Evolutionary conservation across 2,797 vertebrate species (phyloP).

Genomic region (Coccyzus lansbergi): DNA sequence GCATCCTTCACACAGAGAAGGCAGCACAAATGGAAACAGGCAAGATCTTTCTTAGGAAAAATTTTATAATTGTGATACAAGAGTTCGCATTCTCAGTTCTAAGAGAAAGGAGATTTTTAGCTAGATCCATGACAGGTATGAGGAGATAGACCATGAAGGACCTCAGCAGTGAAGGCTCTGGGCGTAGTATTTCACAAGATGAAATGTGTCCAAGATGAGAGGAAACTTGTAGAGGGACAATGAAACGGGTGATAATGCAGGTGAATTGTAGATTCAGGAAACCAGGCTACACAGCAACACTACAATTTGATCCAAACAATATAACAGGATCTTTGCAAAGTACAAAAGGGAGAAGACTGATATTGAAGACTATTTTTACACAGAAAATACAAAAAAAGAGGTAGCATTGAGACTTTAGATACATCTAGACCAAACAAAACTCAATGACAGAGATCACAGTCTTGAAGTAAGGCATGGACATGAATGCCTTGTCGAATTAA

Average conservation of each 20-base stretch:
- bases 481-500: background rate
- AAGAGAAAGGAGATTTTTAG: background rate
- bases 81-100: background rate
- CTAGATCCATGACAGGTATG: background rate
- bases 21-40: background rate
- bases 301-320: background rate
- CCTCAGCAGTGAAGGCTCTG: background rate
- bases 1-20: background rate
- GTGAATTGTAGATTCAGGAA: background rate
- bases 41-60: background rate
- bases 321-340: background rate
- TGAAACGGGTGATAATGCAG: background rate
- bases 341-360: background rate
- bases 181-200: background rate
- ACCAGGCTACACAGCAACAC: background rate
- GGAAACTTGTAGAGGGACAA: background rate
- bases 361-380: background rate
- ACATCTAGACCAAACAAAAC: background rate
- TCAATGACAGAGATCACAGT: background rate
- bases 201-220: background rate
- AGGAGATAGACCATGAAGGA: background rate
- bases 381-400: background rate
- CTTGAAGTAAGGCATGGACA: background rate
- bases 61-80: background rate
- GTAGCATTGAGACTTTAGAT: background rate